Percentiles rank a stretch among this genome's conserved stretches.
Conservation (phyloP, 2,888 invertebrate genomes). For the Trissoscelio sp. region DNA sequence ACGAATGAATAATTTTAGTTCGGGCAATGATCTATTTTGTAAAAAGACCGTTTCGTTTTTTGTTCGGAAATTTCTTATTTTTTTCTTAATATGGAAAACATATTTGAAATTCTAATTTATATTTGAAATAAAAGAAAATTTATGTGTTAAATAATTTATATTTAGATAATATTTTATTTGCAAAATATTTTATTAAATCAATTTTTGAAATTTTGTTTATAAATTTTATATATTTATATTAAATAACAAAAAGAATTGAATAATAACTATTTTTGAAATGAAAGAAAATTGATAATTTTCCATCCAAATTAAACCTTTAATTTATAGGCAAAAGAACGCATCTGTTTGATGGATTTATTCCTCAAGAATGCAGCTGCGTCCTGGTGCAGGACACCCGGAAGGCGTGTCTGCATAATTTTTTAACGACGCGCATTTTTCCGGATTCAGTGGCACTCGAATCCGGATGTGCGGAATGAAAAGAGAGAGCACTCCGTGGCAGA, state of each 20-base stretch:
- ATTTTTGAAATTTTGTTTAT: no score
- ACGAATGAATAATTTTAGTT: background rate
- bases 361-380: conserved; percentile 25
- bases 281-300: background rate
- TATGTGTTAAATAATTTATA: no score
- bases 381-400: conserved; percentile 20
- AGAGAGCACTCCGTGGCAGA: conserved; percentile 47
- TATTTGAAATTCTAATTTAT: no score
- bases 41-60: background rate
- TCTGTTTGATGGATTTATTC: background rate
- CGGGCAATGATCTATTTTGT: background rate
- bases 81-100: background rate
- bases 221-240: no score
- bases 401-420: conserved; percentile 35
- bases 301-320: background rate
- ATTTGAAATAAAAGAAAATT: no score
- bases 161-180: no score
- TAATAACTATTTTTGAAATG: background rate
- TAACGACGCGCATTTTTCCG: conserved; percentile 39
- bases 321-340: no score
- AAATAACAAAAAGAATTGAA: no score
- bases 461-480: conserved; percentile 30
- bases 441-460: conserved; percentile 16
- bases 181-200: no score
- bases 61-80: background rate